Base-by-base conservation (phyloP, 2,797 vertebrate species). In the Sphenopsis melanotis region DNA sequence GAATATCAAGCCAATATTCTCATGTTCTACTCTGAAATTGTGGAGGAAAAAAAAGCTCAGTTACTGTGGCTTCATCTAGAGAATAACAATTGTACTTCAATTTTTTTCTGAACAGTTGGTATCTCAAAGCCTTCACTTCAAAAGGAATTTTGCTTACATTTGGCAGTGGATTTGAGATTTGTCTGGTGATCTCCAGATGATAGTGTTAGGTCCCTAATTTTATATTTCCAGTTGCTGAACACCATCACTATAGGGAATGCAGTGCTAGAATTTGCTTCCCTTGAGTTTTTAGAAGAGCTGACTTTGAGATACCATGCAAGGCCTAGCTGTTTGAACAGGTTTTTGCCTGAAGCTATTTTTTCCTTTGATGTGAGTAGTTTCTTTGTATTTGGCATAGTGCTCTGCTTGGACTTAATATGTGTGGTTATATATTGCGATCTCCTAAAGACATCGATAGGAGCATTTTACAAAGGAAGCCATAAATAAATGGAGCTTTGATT, bases 401-500 rank as follows among this genome's bases (percentile, higher is more conserved):
- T 85, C 71, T 87, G 27, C 85, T 87, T 77, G 53, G 59, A 56
- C 64, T 93, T 95, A 90, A 36, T 88, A 64, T 56, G 37, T 90
- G n/a, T 66, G 39, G 59, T 81, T 96, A 74, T 77, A 39, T 85
- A 55, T 89, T 89, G 41, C 57, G 82, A 69, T 95, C 53, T 91
- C 42, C 21, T 87, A 32, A 68, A 90, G 77, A 86, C 78, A 91
- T 94, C 0, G 9, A 91, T 70, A 69, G 68, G 46, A 90, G 30
- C 37, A 41, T 93, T 94, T 95, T 95, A 81, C 75, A 91, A 88
- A 90, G 80, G 74, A 90, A 93, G 21, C 32, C 53, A 91, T 94
- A 96, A 96, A 94, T 74, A 95, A 93, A 71, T 61, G 16, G 59
- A 75, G 27, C 70, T 95, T 96, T 96, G 89, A 94, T 95, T 95